Base-by-base conservation (phyloP, 2,113 vertebrate species). In the Mixornis gularis region DNA sequence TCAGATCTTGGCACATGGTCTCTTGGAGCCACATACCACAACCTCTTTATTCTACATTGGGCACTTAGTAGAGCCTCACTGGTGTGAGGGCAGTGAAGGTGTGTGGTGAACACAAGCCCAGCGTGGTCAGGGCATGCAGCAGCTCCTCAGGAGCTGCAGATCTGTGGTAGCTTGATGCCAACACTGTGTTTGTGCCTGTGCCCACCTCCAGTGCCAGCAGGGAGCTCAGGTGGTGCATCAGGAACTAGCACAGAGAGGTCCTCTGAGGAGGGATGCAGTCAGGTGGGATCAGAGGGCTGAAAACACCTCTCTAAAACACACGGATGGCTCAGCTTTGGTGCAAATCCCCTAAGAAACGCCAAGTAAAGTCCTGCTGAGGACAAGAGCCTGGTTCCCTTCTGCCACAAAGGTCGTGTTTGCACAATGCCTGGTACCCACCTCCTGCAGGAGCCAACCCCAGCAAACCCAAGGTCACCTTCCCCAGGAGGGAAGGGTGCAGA, bases 391-490 rank as follows among this genome's bases (percentile, higher is more conserved):
- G 41, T 48, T 78, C 36, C 76, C 30, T 55, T 59, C n/a, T 79
- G 53, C 43, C 59, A 8, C 49, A 52, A 9, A 82, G 30, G n/a
- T 6, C 2, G 2, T 24, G 15, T 55, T 44, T 59, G 26, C 36
- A 62, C 25, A 5, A 1, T 4, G 1, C 68, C 79, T 41, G 0
- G 1, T 24, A 2, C 56, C 13, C 22, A 30, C 4, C 3, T 43
- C 73, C 66, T 52, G 16, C 68, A 41, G 41, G 52, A 71, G 60
- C 64, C 44, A 78, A 4, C 19, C 41, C 68, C 56, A 8, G 22
- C 59, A 55, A 6, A n/a, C 2, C 72, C 1, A 0, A 77, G 82
- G n/a, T 18, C 1, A 0, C 36, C n/a, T 52, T 60, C 13, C 46
- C 52, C 40, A 10, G 51, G 9, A 53, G 60, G 46, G 25, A 29